Percentiles rank a stretch among this genome's conserved stretches.
Evolutionary conservation across 1,140 invertebrate species (phyloP).

Genomic region (Calosoma granatense): DNA sequence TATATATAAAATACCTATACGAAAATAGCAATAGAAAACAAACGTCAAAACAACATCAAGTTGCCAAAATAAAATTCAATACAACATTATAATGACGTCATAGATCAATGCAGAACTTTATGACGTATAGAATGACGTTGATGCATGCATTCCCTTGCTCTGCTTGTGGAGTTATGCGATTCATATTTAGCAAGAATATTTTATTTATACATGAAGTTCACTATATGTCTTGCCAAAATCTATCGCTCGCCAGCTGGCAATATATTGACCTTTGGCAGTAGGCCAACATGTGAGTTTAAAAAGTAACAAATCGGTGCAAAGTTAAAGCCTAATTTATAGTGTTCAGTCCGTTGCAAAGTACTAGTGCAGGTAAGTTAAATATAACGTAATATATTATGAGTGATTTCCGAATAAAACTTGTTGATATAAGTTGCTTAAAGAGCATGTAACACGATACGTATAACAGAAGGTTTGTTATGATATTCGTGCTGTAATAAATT

Average conservation of each 20-base stretch:
- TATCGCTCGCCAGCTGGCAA: neutral
- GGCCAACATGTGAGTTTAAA: neutral
- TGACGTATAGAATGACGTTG: neutral
- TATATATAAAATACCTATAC: too few species aligned
- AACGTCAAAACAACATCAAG: too few species aligned
- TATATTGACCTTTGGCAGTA: neutral
- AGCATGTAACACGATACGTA: too few species aligned
- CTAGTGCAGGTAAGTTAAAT: neutral
- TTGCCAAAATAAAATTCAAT: too few species aligned
- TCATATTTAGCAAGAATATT: neutral
- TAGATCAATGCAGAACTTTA: too few species aligned
- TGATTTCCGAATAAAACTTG: neutral
- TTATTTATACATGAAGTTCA: slow-evolving; percentile 3
- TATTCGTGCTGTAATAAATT: neutral
- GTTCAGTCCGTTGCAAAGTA: neutral
- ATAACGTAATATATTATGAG: neutral
- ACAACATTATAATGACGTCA: neutral
- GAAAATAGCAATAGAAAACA: too few species aligned
- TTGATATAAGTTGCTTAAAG: too few species aligned
- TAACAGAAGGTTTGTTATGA: too few species aligned
- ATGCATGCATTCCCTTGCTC: neutral
- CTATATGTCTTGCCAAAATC: neutral
- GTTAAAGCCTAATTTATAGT: slow-evolving; percentile 1
- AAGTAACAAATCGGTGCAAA: neutral
- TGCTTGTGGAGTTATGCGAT: too few species aligned